These are phyloP conservation scores for Samia ricini DNA, from an alignment of 1,140 invertebrate genomes.

Conservation along the genomic window DNA sequence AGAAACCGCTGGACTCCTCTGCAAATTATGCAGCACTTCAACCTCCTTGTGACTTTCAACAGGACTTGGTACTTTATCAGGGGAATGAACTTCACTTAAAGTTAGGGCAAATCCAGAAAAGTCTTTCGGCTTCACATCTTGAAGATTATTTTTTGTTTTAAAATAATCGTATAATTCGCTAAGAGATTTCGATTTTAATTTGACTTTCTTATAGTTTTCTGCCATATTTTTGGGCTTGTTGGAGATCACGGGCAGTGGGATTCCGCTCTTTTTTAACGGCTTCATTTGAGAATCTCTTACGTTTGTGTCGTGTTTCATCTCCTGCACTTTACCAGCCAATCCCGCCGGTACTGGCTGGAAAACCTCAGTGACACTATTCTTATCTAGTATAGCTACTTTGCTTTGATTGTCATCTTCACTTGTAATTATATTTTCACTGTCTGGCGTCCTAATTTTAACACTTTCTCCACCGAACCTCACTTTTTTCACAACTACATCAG, in stretches of 20 bases:
- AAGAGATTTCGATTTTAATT: constrained; percentile 72
- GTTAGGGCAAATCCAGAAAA: constrained; percentile 59
- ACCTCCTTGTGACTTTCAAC: constrained; percentile 79
- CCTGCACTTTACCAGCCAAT: constrained; percentile 57
- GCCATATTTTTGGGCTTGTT: constrained; percentile 42
- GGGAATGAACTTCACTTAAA: constrained; percentile 58
- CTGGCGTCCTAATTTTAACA: constrained; percentile 89
- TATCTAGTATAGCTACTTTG: constrained; percentile 28
- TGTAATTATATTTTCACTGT: constrained; percentile 82
- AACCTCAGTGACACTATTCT: constrained; percentile 36
- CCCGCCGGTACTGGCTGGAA: constrained; percentile 34
- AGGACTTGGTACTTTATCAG: constrained; percentile 70
- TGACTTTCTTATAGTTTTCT: constrained; percentile 46
- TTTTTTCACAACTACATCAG: constrained; percentile 78
- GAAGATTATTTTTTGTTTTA: constrained; percentile 60
- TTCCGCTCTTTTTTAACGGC: constrained; percentile 54
- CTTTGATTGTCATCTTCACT: constrained; percentile 71
- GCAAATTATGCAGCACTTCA: constrained; percentile 81
- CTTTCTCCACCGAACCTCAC: constrained; percentile 91
- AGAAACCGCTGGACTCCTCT: constrained; percentile 72
- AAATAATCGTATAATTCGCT: constrained; percentile 74
- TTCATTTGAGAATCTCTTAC: constrained; percentile 36
- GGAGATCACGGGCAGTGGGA: constrained; percentile 63
- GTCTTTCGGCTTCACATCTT: constrained; percentile 37
- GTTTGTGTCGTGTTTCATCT: constrained; percentile 52